Evolutionary conservation across 2,797 vertebrate species (phyloP).

Genomic region (Rousettus madagascariensis): DNA sequence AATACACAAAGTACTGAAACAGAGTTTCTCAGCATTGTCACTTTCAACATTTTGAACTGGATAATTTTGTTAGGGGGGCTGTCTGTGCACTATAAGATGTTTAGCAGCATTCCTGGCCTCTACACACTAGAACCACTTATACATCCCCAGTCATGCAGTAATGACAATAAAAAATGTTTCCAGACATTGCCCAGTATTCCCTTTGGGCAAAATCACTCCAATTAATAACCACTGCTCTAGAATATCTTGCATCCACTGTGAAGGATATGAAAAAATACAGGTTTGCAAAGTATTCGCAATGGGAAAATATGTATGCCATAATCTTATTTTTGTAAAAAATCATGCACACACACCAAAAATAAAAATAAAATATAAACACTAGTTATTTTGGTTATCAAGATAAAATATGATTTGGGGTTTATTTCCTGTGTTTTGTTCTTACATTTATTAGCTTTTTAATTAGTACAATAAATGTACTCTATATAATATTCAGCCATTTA

Average conservation of each 20-base stretch:
- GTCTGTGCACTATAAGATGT: not conserved
- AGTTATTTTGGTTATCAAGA: not conserved
- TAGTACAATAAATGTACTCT: not conserved
- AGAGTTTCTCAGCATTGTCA: not conserved
- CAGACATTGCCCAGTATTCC: not conserved
- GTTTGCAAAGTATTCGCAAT: not conserved
- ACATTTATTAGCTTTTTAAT: not conserved
- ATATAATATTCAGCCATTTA: not conserved
- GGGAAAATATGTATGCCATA: not conserved
- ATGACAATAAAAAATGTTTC: not conserved
- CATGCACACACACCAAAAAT: not conserved
- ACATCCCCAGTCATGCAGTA: not conserved
- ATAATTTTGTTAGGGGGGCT: not conserved
- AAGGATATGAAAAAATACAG: not conserved
- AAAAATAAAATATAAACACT: not conserved
- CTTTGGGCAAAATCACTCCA: not conserved
- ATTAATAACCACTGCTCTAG: not conserved
- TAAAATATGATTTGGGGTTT: not conserved
- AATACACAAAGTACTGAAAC: not conserved
- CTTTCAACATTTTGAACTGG: not conserved
- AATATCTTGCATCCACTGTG: not conserved
- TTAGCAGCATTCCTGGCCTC: not conserved
- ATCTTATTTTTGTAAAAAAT: slow-evolving; percentile 4
- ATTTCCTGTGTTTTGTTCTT: not conserved
- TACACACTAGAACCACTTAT: not conserved